Evolutionary conservation across 2,113 vertebrate species (phyloP).

Genomic region (Seriola dumerili): DNA sequence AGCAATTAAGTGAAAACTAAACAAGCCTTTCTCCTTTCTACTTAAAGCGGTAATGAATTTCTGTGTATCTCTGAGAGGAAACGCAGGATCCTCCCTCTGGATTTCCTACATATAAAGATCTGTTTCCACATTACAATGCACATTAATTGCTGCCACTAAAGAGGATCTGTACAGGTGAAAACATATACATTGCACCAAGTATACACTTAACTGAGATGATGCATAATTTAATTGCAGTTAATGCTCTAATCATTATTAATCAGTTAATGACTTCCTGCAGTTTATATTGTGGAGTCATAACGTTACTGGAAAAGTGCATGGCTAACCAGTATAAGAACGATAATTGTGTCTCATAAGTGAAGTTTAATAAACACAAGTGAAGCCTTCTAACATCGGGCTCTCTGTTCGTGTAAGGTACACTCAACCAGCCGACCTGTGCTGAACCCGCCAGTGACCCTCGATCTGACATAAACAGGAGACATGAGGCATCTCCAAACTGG

Average conservation of each 20-base stretch:
- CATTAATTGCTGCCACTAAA: background rate
- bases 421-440: background rate
- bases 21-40: slow-evolving; percentile 20
- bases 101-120: background rate
- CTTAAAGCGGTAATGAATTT: slow-evolving; percentile 31
- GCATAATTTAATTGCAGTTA: background rate
- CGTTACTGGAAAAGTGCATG: background rate
- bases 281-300: background rate
- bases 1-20: slow-evolving; percentile 23
- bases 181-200: background rate
- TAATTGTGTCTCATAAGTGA: background rate
- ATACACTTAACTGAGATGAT: background rate
- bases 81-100: background rate
- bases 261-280: background rate
- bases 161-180: background rate
- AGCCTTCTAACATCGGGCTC: no score
- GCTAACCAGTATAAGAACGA: background rate
- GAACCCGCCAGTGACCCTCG: background rate
- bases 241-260: background rate
- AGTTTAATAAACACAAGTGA: background rate
- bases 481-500: no score
- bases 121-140: background rate
- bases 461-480: no score
- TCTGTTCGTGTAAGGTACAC: background rate
- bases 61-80: background rate